Conservation (phyloP, 2,888 invertebrate species). For the Rhogogaster chlorosoma region DNA sequence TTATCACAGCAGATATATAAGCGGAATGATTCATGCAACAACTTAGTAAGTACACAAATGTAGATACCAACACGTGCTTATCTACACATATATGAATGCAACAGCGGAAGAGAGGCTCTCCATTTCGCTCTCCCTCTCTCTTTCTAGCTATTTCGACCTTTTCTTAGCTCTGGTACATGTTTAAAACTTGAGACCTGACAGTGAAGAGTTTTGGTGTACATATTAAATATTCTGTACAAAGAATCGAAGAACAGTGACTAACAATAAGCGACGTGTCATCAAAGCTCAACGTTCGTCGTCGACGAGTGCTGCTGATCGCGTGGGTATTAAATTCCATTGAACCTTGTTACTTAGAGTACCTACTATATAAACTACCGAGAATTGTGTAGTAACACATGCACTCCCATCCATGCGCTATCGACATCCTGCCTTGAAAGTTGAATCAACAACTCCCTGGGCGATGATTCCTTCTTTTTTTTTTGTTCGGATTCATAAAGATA, state of each 20-base stretch:
- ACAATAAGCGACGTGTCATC: conserved; percentile 33
- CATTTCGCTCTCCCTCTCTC: not conserved
- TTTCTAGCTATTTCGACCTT: conserved; percentile 1
- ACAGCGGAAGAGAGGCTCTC: not conserved
- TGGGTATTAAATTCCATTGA: conserved; percentile 33
- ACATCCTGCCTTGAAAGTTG: conserved; percentile 7
- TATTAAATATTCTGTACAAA: conserved; percentile 4
- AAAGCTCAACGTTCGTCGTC: conserved; percentile 22
- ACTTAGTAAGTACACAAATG: not conserved
- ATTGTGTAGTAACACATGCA: not conserved
- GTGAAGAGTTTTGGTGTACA: not conserved
- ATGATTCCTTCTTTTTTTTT: not conserved
- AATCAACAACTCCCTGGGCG: not conserved
- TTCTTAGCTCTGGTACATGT: not conserved
- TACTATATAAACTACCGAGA: conserved; percentile 6
- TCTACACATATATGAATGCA: not conserved
- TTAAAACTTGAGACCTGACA: not conserved
- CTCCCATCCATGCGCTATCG: conserved; percentile 15
- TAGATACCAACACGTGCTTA: not conserved
- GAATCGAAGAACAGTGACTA: not conserved
- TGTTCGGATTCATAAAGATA: not conserved
- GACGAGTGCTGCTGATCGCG: conserved; percentile 20
- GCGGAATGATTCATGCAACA: conserved; percentile 12
- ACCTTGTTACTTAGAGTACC: conserved; percentile 24
- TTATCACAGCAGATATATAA: not conserved